Base-by-base conservation (phyloP, 2,888 invertebrate genomes). In the Monochamus alternatus region DNA sequence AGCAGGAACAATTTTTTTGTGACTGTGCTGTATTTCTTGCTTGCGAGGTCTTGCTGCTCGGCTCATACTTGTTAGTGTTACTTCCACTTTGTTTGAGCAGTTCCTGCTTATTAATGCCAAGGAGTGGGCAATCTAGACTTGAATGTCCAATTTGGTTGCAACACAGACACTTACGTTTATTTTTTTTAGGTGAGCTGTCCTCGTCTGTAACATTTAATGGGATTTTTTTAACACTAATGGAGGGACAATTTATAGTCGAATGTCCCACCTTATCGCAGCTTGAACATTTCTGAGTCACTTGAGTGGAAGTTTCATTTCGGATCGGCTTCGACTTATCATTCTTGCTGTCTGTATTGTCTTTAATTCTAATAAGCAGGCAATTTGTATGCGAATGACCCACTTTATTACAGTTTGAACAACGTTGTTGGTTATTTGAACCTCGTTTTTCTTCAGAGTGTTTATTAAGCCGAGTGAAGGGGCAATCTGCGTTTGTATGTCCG, bases 41-140 rank as follows among this genome's bases (percentile, higher is more conserved):
- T 4, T 7, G 7, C 1, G 38, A 38, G 5, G 38, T 0, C 38
- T 7, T 38, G 38, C 7, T 38, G 1, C 7, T 38, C 38, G 38
- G 38, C 38, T 5, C 38, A 7, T 38, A 38, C 38, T 38, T 38
- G 38, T 38, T 38, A 38, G 0, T 7, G 4, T 38, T 38, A 38
- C 7, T 7, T 7, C 38, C 51, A 9, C 47, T 47, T 12, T 47
- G 12, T 47, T 12, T 5, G 47, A 47, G 47, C 47, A 47, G 47
- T n/a, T 7, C 3, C 10, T 14, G 55, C n/a, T 55, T 55, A 8
- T 55, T 55, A 55, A 55, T 14, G 5, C n/a, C 55, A 3, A 55
- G 55, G 22, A 55, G 55, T n/a, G 55, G 55, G n/a, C 55, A 55
- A 55, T 55, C 22, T n/a, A 55, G 22, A 8, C 55, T 55, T n/a